These are phyloP conservation scores for Calcarius lapponicus DNA, from an alignment of 2,797 vertebrate species.

Conservation along the genomic window DNA sequence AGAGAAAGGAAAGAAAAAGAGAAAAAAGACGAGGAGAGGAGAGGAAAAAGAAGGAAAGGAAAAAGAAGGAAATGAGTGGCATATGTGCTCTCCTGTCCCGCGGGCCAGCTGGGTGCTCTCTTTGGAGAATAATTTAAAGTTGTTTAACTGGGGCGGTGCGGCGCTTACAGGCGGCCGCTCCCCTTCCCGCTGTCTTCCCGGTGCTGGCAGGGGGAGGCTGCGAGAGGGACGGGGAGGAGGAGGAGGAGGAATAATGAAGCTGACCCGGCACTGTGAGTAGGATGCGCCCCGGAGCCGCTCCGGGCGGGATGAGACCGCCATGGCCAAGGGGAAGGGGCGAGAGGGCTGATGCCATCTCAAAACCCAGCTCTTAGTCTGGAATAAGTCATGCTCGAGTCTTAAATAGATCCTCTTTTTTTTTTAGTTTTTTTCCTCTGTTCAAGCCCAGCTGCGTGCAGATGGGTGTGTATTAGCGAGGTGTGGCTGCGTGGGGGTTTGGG, in stretches of 20 bases:
- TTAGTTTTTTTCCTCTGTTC: rapidly evolving
- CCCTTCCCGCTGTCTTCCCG: background rate
- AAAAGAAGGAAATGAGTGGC: background rate
- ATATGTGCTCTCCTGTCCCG: background rate
- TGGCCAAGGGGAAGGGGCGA: rapidly evolving
- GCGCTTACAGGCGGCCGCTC: background rate
- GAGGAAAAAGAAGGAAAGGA: too few relatives aligned
- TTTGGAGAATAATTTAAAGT: rapidly evolving
- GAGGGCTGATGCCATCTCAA: background rate
- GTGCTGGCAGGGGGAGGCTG: background rate
- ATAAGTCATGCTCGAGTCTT: background rate
- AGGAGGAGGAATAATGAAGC: background rate
- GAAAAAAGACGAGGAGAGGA: too few relatives aligned
- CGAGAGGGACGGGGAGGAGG: background rate
- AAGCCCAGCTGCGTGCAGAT: background rate
- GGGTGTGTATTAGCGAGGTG: background rate
- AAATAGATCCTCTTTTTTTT: too few relatives aligned
- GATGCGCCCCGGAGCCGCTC: background rate
- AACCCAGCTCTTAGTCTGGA: background rate
- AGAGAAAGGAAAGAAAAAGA: too few relatives aligned
- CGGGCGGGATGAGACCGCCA: too few relatives aligned
- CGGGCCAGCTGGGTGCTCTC: background rate
- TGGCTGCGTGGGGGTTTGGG: background rate
- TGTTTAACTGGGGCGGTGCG: background rate
- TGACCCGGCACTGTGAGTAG: background rate